These are phyloP conservation scores for Saturnia japonica DNA, from an alignment of 2,888 invertebrate genomes.

Conservation along the genomic window DNA sequence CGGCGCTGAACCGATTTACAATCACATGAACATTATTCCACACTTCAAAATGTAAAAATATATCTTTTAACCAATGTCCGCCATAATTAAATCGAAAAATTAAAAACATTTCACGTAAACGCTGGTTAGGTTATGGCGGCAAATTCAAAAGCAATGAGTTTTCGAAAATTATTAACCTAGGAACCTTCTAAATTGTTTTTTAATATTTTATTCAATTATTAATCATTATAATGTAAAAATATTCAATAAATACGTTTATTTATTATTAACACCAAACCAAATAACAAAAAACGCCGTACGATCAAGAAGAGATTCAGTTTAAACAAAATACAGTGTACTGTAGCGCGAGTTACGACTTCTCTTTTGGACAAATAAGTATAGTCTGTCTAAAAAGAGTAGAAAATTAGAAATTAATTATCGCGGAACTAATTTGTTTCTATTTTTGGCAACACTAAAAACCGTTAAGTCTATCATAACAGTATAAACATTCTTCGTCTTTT, in stretches of 20 bases:
- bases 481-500: too few relatives aligned
- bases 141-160: conserved; percentile 46
- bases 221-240: not conserved
- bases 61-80: conserved; percentile 49
- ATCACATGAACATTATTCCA: conserved; percentile 40
- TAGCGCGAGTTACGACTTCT: too few relatives aligned
- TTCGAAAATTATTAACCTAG: conserved; percentile 16
- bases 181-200: not conserved
- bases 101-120: conserved; percentile 48
- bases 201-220: not conserved
- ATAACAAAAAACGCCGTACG: not conserved
- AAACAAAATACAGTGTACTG: too few relatives aligned
- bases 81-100: conserved; percentile 59
- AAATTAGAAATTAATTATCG: too few relatives aligned
- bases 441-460: too few relatives aligned
- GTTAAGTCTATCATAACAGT: too few relatives aligned
- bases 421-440: too few relatives aligned
- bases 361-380: too few relatives aligned
- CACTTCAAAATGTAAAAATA: conserved; percentile 27
- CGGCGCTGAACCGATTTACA: conserved; percentile 44
- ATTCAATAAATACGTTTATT: not conserved
- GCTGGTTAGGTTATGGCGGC: conserved; percentile 52
- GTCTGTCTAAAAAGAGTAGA: too few relatives aligned
- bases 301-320: not conserved
- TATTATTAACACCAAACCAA: not conserved